Percentiles rank a stretch among this genome's conserved stretches.
These are phyloP conservation scores for Sinopyrophorus schimmeli DNA, from an alignment of 2,888 invertebrate genomes.

Conservation along the genomic window DNA sequence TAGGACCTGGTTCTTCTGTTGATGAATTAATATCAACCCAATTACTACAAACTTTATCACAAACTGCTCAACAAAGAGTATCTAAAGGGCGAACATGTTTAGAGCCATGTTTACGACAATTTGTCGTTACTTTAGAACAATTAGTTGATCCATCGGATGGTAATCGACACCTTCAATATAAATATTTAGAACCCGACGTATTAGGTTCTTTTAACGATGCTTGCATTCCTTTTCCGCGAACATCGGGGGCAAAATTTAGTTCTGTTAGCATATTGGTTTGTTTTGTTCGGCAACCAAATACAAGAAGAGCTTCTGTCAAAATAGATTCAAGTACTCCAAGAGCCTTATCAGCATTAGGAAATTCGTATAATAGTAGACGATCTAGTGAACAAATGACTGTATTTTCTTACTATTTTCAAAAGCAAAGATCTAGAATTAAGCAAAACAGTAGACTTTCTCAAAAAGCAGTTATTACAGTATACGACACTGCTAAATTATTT, in stretches of 20 bases:
- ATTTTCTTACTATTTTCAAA: conserved; percentile 78
- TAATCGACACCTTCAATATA: conserved; percentile 46
- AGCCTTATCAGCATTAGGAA: conserved; percentile 73
- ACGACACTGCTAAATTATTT: conserved; percentile 74
- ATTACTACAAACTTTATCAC: conserved; percentile 78
- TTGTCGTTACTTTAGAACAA: conserved; percentile 67
- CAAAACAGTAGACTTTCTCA: conserved; percentile 38
- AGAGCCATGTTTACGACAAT: conserved; percentile 79
- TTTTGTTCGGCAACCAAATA: conserved; percentile 73
- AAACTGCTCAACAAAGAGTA: conserved; percentile 80
- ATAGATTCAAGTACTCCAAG: conserved; percentile 79
- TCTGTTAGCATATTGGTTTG: conserved; percentile 84
- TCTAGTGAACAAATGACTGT: conserved; percentile 55
- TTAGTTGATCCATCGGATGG: conserved; percentile 61
- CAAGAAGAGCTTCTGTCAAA: conserved; percentile 69
- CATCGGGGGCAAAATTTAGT: conserved; percentile 92
- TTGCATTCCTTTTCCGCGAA: conserved; percentile 91
- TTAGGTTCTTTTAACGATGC: conserved; percentile 65
- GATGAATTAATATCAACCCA: conserved; percentile 73
- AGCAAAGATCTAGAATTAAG: conserved; percentile 41
- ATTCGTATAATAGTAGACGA: conserved; percentile 46
- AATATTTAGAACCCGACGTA: conserved; percentile 43
- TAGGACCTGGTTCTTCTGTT: conserved; percentile 63
- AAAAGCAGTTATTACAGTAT: conserved; percentile 69
- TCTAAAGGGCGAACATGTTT: conserved; percentile 84